Percentiles rank a stretch among this genome's conserved stretches.
Evolutionary conservation across 1,140 invertebrate species (phyloP).

Genomic region (Zaprionus tsacasi): DNA sequence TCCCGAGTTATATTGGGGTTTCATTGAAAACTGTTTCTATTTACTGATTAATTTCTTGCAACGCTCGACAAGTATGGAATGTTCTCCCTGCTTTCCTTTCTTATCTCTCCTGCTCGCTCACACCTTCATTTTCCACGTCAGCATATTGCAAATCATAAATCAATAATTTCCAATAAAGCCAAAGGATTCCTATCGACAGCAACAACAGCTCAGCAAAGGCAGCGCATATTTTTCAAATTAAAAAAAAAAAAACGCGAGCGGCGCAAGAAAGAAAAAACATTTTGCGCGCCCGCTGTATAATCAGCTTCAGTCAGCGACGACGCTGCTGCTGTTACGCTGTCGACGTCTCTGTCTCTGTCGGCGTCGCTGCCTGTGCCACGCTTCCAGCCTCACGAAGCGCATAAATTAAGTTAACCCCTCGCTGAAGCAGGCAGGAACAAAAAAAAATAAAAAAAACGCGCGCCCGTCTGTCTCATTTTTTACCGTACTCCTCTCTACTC

Average conservation of each 20-base stretch:
- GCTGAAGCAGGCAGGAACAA: conserved; percentile 41
- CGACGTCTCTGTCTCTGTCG: conserved; percentile 31
- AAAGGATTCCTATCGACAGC: conserved; percentile 50
- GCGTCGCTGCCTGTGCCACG: conserved; percentile 57
- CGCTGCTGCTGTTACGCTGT: conserved; percentile 23
- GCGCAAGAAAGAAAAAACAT: conserved; percentile 55
- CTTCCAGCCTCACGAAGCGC: conserved; percentile 67
- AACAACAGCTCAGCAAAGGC: conserved; percentile 26
- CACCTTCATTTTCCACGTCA: not conserved
- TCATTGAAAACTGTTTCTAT: no score
- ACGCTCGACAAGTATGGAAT: no score
- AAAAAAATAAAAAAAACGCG: conserved; percentile 60
- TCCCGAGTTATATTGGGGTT: no score
- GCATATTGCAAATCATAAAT: conserved; percentile 63
- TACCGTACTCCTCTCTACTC: conserved; percentile 11
- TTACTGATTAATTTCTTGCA: no score
- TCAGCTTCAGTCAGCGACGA: conserved; percentile 49
- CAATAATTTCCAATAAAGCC: conserved; percentile 67
- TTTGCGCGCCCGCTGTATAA: conserved; percentile 60
- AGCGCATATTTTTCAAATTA: conserved; percentile 79
- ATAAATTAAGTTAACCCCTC: conserved; percentile 83
- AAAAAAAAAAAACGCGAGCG: conserved; percentile 54
- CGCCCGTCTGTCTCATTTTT: conserved; percentile 75
- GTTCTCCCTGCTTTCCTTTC: not conserved
- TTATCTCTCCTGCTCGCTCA: not conserved